Evolutionary conservation across 1,140 invertebrate genomes (phyloP).

Genomic region (Delia radicum): DNA sequence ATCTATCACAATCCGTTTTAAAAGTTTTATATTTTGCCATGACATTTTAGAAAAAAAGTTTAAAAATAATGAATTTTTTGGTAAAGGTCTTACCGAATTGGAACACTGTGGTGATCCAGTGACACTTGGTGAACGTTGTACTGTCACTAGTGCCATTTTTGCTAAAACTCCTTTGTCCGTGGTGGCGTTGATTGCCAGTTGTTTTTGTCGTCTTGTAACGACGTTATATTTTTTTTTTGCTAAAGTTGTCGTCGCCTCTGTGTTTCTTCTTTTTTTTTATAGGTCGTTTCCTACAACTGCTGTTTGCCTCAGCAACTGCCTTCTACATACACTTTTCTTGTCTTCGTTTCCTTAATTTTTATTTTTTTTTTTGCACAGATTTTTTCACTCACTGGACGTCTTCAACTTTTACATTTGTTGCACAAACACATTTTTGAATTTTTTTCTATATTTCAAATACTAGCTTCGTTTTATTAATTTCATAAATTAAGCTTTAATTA

Average conservation of each 20-base stretch:
- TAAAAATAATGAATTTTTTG: background rate
- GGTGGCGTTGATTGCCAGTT: background rate
- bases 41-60: background rate
- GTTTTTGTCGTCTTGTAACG: background rate
- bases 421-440: slow-evolving; percentile 32
- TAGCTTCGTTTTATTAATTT: background rate
- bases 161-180: slow-evolving; percentile 6
- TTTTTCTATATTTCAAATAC: background rate
- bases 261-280: slow-evolving; percentile 10
- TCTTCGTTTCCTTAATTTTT: slow-evolving; percentile 38
- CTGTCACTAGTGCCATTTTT: slow-evolving; percentile 69
- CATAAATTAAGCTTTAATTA: background rate
- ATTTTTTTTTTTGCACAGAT: slow-evolving; percentile 26
- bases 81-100: slow-evolving; percentile 48
- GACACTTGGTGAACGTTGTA: slow-evolving; percentile 68
- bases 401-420: slow-evolving; percentile 23
- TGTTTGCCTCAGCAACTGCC: slow-evolving; percentile 20
- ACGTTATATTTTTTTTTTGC: slow-evolving; percentile 1
- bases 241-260: slow-evolving; percentile 10
- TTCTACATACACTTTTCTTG: slow-evolving; percentile 7
- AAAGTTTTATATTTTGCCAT: background rate
- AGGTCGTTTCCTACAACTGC: background rate
- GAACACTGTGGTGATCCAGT: slow-evolving; percentile 68
- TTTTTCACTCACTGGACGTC: slow-evolving; percentile 1
- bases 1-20: background rate